Conservation (phyloP, 1,140 invertebrate species). For the Bradysia coprophila region DNA sequence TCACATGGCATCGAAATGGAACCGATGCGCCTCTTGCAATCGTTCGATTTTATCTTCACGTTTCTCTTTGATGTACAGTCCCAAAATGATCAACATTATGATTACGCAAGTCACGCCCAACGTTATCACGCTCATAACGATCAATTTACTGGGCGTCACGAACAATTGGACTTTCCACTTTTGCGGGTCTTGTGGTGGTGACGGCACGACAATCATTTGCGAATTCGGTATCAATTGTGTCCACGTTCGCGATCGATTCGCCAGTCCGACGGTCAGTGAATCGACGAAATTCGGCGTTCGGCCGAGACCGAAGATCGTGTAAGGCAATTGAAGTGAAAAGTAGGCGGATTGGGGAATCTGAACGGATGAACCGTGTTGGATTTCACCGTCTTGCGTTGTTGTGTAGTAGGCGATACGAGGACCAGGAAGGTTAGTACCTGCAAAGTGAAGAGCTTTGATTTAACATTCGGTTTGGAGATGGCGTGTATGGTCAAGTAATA, state of each 20-base stretch:
- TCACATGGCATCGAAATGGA: constrained; percentile 68
- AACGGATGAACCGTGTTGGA: constrained; percentile 51
- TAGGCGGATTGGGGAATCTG: constrained; percentile 88
- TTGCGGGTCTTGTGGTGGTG: constrained; percentile 52
- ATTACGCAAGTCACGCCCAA: constrained; percentile 73
- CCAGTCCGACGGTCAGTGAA: constrained; percentile 65
- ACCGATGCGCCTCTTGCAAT: constrained; percentile 68
- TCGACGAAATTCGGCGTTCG: constrained; percentile 96
- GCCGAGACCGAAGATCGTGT: constrained; percentile 87
- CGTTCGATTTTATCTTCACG: constrained; percentile 80
- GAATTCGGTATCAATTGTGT: constrained; percentile 94
- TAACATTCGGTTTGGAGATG: background rate
- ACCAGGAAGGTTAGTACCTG: constrained; percentile 74
- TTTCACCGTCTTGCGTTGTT: constrained; percentile 61
- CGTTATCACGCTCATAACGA: constrained; percentile 78
- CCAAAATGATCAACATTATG: constrained; percentile 66
- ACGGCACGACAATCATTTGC: constrained; percentile 89
- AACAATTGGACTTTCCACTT: constrained; percentile 88
- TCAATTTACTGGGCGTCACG: constrained; percentile 87
- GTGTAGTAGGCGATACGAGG: constrained; percentile 75
- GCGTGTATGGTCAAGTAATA: background rate
- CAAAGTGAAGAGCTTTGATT: constrained; percentile 13
- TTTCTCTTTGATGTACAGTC: constrained; percentile 86
- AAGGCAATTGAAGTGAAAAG: constrained; percentile 81
- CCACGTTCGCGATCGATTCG: constrained; percentile 49